phyloP scores from a whole-genome alignment of 2,797 vertebrate species.

The Chelmon rostratus region DNA sequence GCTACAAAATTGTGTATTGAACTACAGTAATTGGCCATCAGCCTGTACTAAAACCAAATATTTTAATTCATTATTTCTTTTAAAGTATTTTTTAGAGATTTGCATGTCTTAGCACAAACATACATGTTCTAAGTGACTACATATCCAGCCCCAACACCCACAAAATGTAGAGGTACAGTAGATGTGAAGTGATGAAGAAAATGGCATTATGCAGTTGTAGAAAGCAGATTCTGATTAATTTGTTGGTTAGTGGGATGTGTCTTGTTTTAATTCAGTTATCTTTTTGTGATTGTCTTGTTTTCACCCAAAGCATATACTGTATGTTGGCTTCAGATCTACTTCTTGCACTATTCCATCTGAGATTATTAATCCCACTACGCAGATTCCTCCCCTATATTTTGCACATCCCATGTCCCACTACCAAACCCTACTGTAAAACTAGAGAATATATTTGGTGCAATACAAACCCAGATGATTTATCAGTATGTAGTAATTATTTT shows the following conservation, averaged over 20 bases:
- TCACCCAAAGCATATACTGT: constrained; percentile 72
- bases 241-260: constrained; percentile 56
- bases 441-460: constrained; percentile 80
- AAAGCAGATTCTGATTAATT: constrained; percentile 52
- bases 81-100: constrained; percentile 3
- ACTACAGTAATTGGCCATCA: constrained; percentile 32
- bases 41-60: constrained; percentile 31
- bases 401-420: constrained; percentile 76
- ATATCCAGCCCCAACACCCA: not conserved
- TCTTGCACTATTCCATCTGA: constrained; percentile 81
- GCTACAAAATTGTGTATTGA: not conserved
- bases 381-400: constrained; percentile 70
- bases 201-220: constrained; percentile 50
- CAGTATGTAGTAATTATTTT: constrained; percentile 78
- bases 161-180: constrained; percentile 9
- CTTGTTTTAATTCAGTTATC: constrained; percentile 40
- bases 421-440: constrained; percentile 77
- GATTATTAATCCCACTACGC: constrained; percentile 78
- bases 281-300: constrained; percentile 43
- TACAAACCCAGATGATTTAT: constrained; percentile 81
- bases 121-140: constrained; percentile 3
- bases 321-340: constrained; percentile 63
- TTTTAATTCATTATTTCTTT: not conserved
- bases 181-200: constrained; percentile 42
- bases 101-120: constrained; percentile 11